phyloP scores from a whole-genome alignment of 2,113 vertebrate genomes.

The Engystomops pustulosus region DNA sequence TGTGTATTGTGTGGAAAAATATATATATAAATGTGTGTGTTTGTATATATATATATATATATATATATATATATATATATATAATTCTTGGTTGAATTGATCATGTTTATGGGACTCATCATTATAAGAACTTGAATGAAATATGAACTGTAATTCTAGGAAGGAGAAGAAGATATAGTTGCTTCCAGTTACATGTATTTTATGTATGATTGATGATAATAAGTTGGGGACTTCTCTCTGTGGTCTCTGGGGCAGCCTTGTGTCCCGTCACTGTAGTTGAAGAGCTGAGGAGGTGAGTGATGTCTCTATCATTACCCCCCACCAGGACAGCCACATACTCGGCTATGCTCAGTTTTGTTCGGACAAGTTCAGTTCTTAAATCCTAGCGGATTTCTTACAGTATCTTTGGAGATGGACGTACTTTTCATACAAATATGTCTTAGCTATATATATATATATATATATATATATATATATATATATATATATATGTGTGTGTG shows the following conservation, averaged over 20 bases:
- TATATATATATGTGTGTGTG: too few species aligned
- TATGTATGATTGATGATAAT: conserved; percentile 8
- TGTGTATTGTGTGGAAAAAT: too few species aligned
- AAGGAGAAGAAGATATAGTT: neutral
- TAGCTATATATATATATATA: conserved; percentile 16
- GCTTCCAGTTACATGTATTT: neutral
- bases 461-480: conserved; percentile 20
- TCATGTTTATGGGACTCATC: neutral
- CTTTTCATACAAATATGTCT: neutral
- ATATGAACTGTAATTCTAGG: neutral
- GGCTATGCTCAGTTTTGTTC: neutral
- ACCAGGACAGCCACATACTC: neutral
- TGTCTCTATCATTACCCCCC: neutral
- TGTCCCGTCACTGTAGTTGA: neutral
- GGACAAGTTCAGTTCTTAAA: neutral
- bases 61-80: neutral
- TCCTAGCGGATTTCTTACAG: neutral
- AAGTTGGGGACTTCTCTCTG: neutral
- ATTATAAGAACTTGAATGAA: neutral
- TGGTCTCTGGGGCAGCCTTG: neutral
- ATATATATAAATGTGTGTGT: neutral
- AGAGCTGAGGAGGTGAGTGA: neutral
- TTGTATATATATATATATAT: neutral
- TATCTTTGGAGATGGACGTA: too few species aligned
- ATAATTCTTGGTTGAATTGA: neutral